A percentile compares a stretch with the other conserved stretches of the same genome.
phyloP scores from a whole-genome alignment of 2,113 vertebrate genomes.

The Etia nguti region DNA sequence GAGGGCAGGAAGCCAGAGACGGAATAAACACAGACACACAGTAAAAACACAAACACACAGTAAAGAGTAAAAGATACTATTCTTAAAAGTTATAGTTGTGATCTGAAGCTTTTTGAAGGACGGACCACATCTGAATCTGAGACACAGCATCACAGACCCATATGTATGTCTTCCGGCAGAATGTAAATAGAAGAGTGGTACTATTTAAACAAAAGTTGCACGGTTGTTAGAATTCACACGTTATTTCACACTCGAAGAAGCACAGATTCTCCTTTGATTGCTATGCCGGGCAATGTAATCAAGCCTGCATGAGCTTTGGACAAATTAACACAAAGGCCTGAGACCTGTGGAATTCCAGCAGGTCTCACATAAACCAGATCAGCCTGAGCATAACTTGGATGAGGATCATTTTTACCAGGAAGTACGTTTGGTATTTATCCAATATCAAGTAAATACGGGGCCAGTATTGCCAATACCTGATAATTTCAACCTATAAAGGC shows the following conservation, averaged over 20 bases:
- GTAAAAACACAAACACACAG: too few relatives aligned
- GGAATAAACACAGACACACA: background rate
- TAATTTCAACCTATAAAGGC: background rate
- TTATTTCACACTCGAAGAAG: background rate
- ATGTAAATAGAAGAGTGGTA: background rate
- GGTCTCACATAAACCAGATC: background rate
- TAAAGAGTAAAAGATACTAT: background rate
- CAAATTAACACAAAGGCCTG: background rate
- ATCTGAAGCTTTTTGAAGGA: background rate
- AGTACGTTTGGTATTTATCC: background rate
- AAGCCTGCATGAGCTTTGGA: background rate
- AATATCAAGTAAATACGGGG: background rate
- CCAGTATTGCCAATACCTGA: background rate
- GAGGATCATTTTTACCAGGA: background rate
- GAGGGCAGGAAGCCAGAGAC: background rate
- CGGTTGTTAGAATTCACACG: background rate
- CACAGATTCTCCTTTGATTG: background rate
- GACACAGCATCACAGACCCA: background rate
- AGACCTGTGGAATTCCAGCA: background rate
- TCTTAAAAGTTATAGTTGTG: background rate
- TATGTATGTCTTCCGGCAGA: background rate
- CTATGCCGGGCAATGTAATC: background rate
- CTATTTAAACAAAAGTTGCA: background rate
- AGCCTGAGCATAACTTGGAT: background rate
- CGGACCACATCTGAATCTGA: background rate